Percentiles rank a stretch among this genome's conserved stretches.
Evolutionary conservation across 2,113 vertebrate genomes (phyloP).

Genomic region (Cheirogaleus medius): DNA sequence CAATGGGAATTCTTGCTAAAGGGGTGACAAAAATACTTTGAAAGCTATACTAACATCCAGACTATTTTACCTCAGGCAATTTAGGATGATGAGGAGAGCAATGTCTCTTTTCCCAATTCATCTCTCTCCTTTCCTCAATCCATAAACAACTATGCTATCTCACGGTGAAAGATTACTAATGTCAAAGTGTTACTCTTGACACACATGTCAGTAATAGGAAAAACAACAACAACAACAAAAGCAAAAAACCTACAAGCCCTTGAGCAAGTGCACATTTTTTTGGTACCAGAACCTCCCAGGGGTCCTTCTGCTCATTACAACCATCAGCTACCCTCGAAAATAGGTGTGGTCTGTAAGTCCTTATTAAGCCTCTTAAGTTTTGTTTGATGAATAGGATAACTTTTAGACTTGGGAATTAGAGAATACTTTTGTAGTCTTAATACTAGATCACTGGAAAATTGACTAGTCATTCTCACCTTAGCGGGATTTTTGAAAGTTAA

Average conservation of each 20-base stretch:
- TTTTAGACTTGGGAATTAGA: background rate
- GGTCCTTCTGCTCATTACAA: background rate
- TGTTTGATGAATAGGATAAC: conserved; percentile 9
- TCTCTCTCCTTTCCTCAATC: background rate
- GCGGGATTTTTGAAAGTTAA: conserved; percentile 4
- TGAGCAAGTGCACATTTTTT: background rate
- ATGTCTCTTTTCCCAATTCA: background rate
- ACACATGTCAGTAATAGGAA: background rate
- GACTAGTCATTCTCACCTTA: background rate
- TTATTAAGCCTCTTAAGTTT: background rate
- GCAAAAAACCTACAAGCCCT: background rate
- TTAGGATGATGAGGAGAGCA: background rate
- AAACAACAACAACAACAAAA: background rate
- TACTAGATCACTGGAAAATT: background rate
- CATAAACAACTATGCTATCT: background rate
- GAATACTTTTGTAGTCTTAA: background rate
- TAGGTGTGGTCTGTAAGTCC: background rate
- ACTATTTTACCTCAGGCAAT: background rate
- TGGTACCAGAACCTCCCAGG: background rate
- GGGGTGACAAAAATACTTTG: background rate
- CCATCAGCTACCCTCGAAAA: background rate
- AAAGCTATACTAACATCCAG: background rate
- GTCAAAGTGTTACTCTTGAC: background rate
- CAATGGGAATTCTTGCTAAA: conserved; percentile 21
- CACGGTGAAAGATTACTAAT: background rate